phyloP scores from a whole-genome alignment of 2,888 invertebrate species.

The Callyntrura sp. region DNA sequence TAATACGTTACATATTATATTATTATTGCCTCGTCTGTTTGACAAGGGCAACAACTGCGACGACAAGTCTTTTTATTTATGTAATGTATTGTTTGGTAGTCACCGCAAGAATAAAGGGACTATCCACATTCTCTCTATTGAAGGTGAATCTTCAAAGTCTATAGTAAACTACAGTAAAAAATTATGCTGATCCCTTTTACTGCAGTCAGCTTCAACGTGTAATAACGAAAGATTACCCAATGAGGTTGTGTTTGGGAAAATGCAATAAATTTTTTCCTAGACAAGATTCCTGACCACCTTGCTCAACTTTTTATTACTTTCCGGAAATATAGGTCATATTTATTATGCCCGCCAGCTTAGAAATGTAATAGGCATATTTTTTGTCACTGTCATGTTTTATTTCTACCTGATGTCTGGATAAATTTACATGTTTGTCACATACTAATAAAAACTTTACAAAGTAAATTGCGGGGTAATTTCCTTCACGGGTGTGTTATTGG shows the following conservation, averaged over 20 bases:
- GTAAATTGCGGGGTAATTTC: slow-evolving; percentile 1
- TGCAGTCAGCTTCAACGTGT: too few species aligned
- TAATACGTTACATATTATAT: not conserved
- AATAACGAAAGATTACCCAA: too few species aligned
- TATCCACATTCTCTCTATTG: not conserved
- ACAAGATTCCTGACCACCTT: not conserved
- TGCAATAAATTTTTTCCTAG: not conserved
- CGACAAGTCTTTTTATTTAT: slow-evolving; percentile 45
- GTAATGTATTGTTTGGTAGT: not conserved
- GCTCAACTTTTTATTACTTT: slow-evolving; percentile 27
- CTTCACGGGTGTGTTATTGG: not conserved
- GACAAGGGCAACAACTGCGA: slow-evolving; percentile 29
- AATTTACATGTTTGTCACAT: slow-evolving; percentile 33
- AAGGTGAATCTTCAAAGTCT: too few species aligned
- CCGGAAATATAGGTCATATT: slow-evolving; percentile 34
- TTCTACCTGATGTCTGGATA: not conserved
- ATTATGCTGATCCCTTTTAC: too few species aligned
- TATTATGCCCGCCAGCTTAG: slow-evolving; percentile 3
- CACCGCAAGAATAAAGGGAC: too few species aligned
- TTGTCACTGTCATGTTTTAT: slow-evolving; percentile 5
- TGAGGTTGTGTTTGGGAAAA: not conserved
- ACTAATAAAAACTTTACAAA: not conserved
- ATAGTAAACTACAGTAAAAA: too few species aligned
- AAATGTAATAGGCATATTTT: not conserved
- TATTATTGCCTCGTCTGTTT: slow-evolving; percentile 40